Base-by-base conservation (phyloP, 1,140 invertebrate species). In the Polypedilum pembai region DNA sequence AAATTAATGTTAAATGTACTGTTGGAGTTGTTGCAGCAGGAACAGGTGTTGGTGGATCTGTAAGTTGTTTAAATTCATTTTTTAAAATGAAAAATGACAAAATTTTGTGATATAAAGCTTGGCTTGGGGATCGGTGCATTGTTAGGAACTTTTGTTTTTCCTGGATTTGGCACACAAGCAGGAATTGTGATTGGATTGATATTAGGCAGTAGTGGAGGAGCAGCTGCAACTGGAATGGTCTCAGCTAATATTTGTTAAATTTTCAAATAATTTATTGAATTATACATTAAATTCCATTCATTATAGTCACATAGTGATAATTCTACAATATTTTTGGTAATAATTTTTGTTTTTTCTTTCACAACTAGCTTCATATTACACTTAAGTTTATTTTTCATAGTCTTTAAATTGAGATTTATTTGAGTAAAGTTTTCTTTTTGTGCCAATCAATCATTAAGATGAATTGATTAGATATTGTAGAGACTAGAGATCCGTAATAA, bases 401-500 rank as follows among this genome's bases (percentile, higher is more conserved):
- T 33, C 24, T 33, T 33, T 33, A 33, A 33, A 33, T 33, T 33
- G 24, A 33, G 24, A 33, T 33, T 33, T 33, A 33, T 33, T 33
- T 33, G 24, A 33, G 24, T 33, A 33, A 56, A 56, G n/a, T n/a
- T 17, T 3, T 56, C 8, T 56, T 17, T 15, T 56, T 17, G 10
- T 3, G 3, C n/a, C 45, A 56, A 15, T 56, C 10, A 56, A 15
- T 56, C 17, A 5, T 69, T 69, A 69, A 4, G 65, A 69, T 69
- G 65, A 75, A 74, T 77, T 40, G 41, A 77, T 41, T 82, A 73
- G 72, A 24, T 17, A 73, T 33, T 77, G 74, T 73, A 74, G 65
- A 21, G 74, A 76, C 84, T 84, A 86, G 74, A 87, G 84, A 77
- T 86, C 85, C 17, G 86, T 86, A 74, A 87, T 80, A 76, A 89